Evolutionary conservation across 2,888 invertebrate genomes (phyloP).

Genomic region (Hydroisotoma schaefferi): DNA sequence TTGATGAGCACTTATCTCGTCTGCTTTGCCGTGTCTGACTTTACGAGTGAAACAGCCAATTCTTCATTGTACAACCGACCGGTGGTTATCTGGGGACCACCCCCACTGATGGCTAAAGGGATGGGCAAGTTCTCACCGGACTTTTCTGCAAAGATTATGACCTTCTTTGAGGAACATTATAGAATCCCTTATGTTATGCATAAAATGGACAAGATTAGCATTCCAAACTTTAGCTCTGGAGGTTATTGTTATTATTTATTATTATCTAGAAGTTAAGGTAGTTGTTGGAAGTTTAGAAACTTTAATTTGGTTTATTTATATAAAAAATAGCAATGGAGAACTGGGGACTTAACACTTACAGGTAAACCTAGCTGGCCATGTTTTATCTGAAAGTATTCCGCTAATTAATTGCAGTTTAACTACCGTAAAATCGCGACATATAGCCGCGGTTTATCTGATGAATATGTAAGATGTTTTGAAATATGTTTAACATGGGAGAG

Average conservation of each 20-base stretch:
- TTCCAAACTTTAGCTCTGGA: conserved; percentile 30
- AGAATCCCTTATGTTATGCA: conserved; percentile 24
- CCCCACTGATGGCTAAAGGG: conserved; percentile 31
- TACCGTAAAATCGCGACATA: no score
- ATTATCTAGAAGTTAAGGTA: background rate
- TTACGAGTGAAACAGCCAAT: conserved; percentile 17
- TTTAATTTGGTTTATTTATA: background rate
- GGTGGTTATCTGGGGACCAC: conserved; percentile 41
- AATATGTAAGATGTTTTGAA: no score
- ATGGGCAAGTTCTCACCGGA: conserved; percentile 32
- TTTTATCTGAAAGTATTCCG: background rate
- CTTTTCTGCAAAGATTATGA: conserved; percentile 31
- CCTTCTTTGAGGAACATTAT: conserved; percentile 30
- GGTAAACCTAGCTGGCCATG: no score
- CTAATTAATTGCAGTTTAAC: background rate
- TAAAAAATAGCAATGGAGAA: conserved; percentile 33
- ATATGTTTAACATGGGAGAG: no score
- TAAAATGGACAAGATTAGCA: conserved; percentile 43
- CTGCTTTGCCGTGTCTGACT: conserved; percentile 39
- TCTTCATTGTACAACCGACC: conserved; percentile 17
- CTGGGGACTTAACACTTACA: conserved; percentile 41
- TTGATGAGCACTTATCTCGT: conserved; percentile 40
- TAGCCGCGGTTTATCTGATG: no score
- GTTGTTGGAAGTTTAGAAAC: background rate
- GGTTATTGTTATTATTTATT: conserved; percentile 7